Base-by-base conservation (phyloP, 2,888 invertebrate genomes). In the Agrochola circellaris region DNA sequence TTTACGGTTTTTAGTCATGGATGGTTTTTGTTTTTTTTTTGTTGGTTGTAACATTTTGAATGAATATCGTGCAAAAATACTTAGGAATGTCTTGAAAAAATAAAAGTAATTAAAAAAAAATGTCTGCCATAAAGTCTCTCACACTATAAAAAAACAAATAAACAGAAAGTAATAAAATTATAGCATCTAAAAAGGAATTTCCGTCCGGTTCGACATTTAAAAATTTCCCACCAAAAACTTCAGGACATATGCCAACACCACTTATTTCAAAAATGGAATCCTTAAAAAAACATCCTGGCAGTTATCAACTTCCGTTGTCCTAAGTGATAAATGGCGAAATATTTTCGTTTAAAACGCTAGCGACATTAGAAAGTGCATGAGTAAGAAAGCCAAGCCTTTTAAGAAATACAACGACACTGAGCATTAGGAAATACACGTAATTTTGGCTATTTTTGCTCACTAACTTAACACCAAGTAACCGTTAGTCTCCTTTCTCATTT, bases 281-380 rank as follows among this genome's bases (percentile, higher is more conserved):
- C 58, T 34, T 68, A 66, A 69, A 73, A 69, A 61, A 69, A 73
- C 73, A 77, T 54, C 51, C 69, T 75, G 67, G n/a, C 65, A 56
- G 64, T 66, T 82, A 80, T 74, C 71, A 56, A 75, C 71, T 54
- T 64, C 65, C 75, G 60, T 66, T 45, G 75, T 73, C 62, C 26
- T 72, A 66, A 58, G 71, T 77, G 72, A 73, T 67, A 81, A 73
- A 75, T 75, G 75, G 45, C 17, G 42, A 74, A 75, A 81, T 79
- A 61, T 78, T 77, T 80, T 74, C 65, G 72, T 81, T 83, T 69
- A 70, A 79, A 82, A 74, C 38, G 65, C 38, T 45, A 56, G 60
- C 64, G 64, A 69, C 77, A 83, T 87, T 86, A 82, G 88, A 87
- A 87, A 87, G 88, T 79, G 68, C 51, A 70, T 78, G 81, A 83